Evolutionary conservation across 2,113 vertebrate genomes (phyloP), one percentile per base, ranked within the genome.

Genomic region (Pseudonaja textilis): DNA sequence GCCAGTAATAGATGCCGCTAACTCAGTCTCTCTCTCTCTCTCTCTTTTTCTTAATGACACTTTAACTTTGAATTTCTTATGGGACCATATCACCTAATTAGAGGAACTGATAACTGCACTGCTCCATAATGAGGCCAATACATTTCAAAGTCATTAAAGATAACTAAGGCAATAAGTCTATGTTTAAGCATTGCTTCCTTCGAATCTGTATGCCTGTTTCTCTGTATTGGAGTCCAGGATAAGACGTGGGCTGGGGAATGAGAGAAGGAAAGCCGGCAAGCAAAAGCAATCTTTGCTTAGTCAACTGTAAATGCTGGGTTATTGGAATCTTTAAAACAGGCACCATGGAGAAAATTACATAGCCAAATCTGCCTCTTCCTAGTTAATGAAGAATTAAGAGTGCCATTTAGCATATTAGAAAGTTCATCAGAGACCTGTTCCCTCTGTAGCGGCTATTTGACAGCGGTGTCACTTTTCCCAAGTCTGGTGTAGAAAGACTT

Each of bases 101-200:
- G 98, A 98, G 98, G 98, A 99, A 99, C 99, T 99, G 99, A 99
- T 99, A 99, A 99, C 98, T 98, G 98, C 97, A 97, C 98, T 97
- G 98, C 98, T 99, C 98, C 98, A 98, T 99, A 99, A 99, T 98
- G 98, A 99, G 98, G 98, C 98, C 98, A 98, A 99, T 99, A 98
- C 98, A 99, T 99, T 99, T 98, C 97, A 98, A 99, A 99, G 98
- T 99, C 99, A 99, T 99, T 99, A 99, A 98, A 99, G 98, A 99
- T 99, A 99, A 99, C 98, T 98, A 98, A 97, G 97, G 99, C 98
- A 98, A 98, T 99, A 99, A 98, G 98, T 99, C 98, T 98, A 97
- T 97, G 98, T 98, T 98, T 98, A 98, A 99, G 98, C 98, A 95
- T 98, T 97, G 97, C 98, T 98, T 98, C 97, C 97, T 98, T 98